These are phyloP conservation scores for Hypotaenidia philippensis DNA, from an alignment of 2,797 vertebrate genomes.

Conservation along the genomic window DNA sequence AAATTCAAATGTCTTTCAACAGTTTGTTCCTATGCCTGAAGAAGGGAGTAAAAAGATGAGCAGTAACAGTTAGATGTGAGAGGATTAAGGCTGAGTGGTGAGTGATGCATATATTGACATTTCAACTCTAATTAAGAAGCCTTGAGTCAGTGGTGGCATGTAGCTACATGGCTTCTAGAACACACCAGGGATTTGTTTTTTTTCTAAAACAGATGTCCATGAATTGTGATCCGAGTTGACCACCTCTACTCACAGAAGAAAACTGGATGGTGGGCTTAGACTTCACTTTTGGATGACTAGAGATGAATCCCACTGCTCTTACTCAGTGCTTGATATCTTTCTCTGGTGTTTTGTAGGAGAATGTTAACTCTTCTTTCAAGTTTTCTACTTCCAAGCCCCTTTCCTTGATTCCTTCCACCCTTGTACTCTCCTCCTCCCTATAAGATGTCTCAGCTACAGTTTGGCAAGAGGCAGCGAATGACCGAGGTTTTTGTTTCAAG, in stretches of 20 bases:
- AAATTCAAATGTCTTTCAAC: not conserved
- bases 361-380: not conserved
- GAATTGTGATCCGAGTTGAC: not conserved
- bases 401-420: not conserved
- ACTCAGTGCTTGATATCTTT: not conserved
- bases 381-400: not conserved
- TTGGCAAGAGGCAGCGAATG: not conserved
- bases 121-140: not conserved
- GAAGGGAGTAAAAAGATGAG: not conserved
- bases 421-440: not conserved
- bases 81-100: not conserved
- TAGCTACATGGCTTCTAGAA: not conserved
- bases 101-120: not conserved
- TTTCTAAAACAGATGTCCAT: not conserved
- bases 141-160: not conserved
- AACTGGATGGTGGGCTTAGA: not conserved
- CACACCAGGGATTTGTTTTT: not conserved
- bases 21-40: not conserved
- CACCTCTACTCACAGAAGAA: not conserved
- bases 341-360: not conserved
- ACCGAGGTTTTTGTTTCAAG: not conserved
- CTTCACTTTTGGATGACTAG: not conserved
- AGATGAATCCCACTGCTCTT: not conserved
- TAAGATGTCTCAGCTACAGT: not conserved
- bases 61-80: not conserved